Conservation (phyloP, 2,113 vertebrate genomes). For the Trematomus loennbergii region DNA sequence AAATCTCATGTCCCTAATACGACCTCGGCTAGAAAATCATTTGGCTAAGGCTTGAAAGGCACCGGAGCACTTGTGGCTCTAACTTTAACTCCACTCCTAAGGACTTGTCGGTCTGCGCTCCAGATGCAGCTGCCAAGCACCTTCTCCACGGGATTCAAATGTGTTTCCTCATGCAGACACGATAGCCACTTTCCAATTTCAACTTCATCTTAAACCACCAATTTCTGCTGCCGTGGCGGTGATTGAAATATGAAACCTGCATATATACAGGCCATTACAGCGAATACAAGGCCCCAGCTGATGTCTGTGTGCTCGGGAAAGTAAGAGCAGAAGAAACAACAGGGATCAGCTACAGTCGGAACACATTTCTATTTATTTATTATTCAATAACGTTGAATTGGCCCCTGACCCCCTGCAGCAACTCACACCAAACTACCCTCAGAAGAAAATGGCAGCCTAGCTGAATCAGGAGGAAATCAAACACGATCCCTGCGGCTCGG, state of each 20-base stretch:
- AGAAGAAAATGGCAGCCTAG: constrained; percentile 62
- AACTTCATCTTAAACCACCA: constrained; percentile 86
- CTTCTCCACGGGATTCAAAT: constrained; percentile 79
- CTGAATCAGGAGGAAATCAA: constrained; percentile 71
- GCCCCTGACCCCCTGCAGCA: constrained; percentile 74
- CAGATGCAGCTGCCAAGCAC: constrained; percentile 64
- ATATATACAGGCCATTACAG: constrained; percentile 87
- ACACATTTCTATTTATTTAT: constrained; percentile 82
- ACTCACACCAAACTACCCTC: constrained; percentile 57
- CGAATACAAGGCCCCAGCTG: constrained; percentile 75
- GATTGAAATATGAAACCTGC: constrained; percentile 87
- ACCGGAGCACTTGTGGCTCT: constrained; percentile 56
- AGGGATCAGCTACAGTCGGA: constrained; percentile 66
- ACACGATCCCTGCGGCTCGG: constrained; percentile 56
- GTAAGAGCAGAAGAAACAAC: constrained; percentile 69
- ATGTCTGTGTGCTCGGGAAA: constrained; percentile 58
- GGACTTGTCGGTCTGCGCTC: constrained; percentile 62
- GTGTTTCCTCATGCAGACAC: constrained; percentile 84
- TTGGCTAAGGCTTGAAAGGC: constrained; percentile 54
- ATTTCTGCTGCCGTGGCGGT: constrained; percentile 78
- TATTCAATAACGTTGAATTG: constrained; percentile 83
- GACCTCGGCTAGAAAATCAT: constrained; percentile 68
- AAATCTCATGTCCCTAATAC: constrained; percentile 61
- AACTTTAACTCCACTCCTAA: constrained; percentile 63
- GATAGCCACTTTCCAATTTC: constrained; percentile 88